Evolutionary conservation across 2,113 vertebrate genomes (phyloP).

Genomic region (Lipotes vexillifer): DNA sequence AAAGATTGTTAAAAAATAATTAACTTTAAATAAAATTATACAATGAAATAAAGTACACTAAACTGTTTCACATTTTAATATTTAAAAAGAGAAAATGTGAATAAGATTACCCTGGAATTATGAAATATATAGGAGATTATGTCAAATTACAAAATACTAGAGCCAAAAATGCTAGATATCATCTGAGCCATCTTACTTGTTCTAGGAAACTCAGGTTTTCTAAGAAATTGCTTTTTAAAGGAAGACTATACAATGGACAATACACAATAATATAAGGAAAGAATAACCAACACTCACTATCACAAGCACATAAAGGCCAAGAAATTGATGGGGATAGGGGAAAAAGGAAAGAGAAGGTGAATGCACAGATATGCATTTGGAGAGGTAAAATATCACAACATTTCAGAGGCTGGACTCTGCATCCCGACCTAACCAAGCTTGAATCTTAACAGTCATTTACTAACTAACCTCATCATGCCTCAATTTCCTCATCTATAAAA

Average conservation of each 20-base stretch:
- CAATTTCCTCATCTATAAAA: neutral
- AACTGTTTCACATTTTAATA: neutral
- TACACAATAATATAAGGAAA: neutral
- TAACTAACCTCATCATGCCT: neutral
- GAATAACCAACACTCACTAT: neutral
- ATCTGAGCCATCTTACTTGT: neutral
- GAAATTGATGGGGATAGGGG: neutral
- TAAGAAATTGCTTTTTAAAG: slow-evolving; percentile 7
- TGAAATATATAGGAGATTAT: neutral
- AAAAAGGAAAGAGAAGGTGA: neutral
- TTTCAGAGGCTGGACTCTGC: neutral
- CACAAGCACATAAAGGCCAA: neutral
- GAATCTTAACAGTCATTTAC: neutral
- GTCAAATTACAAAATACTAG: slow-evolving; percentile 17
- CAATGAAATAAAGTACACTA: neutral
- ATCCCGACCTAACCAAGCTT: neutral
- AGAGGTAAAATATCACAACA: neutral
- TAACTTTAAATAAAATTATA: neutral
- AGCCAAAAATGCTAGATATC: neutral
- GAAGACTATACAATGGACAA: neutral
- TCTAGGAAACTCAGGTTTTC: neutral
- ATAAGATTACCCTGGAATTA: neutral
- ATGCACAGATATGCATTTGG: neutral
- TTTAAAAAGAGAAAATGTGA: neutral
- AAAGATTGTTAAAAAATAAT: slow-evolving; percentile 6